These are phyloP conservation scores for Botia almorhae DNA, from an alignment of 2,797 vertebrate genomes.

Conservation along the genomic window DNA sequence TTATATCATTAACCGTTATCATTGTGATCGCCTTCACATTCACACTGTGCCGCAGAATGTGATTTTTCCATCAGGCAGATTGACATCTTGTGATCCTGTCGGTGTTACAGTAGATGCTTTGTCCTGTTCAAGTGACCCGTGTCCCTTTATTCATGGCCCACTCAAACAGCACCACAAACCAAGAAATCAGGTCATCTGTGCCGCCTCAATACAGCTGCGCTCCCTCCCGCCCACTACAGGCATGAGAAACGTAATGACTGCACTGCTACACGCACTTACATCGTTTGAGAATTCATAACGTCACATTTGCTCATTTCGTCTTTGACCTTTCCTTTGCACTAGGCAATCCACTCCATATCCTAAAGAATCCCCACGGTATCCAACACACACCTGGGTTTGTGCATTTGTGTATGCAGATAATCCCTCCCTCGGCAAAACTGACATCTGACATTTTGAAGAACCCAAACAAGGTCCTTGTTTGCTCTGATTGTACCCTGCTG, in stretches of 20 bases:
- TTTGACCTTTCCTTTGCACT: constrained; percentile 70
- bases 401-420: constrained; percentile 39
- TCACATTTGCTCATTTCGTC: constrained; percentile 71
- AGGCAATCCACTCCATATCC: constrained; percentile 68
- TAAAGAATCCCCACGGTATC: constrained; percentile 39
- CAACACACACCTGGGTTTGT: constrained; percentile 5
- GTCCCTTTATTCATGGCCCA: constrained; percentile 55
- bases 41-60: too few species aligned
- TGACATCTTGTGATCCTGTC: constrained; percentile 32
- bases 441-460: constrained; percentile 61
- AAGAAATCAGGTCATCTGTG: constrained; percentile 45
- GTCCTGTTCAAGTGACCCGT: constrained; percentile 25
- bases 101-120: constrained; percentile 10
- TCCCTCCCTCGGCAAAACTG: constrained; percentile 39
- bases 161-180: constrained; percentile 27
- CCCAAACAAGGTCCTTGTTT: constrained; percentile 50
- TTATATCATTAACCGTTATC: background rate
- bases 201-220: background rate
- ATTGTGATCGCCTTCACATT: constrained; percentile 1
- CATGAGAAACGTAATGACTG: constrained; percentile 26
- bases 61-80: background rate
- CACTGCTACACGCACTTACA: constrained; percentile 40
- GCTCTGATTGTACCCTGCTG: constrained; percentile 48
- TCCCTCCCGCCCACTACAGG: constrained; percentile 6
- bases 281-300: constrained; percentile 69